Percentiles rank a stretch among this genome's conserved stretches.
Evolutionary conservation across 2,113 vertebrate species (phyloP).

Genomic region (Xyrauchen texanus): DNA sequence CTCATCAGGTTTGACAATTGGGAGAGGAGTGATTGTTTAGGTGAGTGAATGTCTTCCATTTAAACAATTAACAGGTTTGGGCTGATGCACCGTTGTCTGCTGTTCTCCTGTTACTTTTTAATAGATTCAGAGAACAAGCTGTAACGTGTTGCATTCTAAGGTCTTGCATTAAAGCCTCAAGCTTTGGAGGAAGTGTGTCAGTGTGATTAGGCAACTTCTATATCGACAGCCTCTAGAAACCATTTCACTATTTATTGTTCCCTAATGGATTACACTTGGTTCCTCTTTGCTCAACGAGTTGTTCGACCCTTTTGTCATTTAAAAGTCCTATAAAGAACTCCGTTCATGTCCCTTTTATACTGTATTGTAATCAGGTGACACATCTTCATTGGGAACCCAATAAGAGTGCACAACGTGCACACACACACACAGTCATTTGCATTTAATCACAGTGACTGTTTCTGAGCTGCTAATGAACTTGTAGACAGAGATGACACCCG

Average conservation of each 20-base stretch:
- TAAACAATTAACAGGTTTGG: no score
- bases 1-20: no score
- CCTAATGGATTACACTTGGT: not conserved
- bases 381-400: not conserved
- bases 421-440: conserved; percentile 33
- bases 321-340: not conserved
- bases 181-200: conserved; percentile 11
- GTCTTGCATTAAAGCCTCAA: not conserved
- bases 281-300: conserved; percentile 25
- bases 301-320: not conserved
- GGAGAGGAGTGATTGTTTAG: no score
- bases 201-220: conserved; percentile 14
- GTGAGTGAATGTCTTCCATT: not conserved
- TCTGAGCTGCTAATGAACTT: conserved; percentile 73
- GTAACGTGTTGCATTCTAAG: conserved; percentile 24
- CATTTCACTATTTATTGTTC: not conserved
- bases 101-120: not conserved
- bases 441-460: conserved; percentile 33
- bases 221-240: conserved; percentile 6
- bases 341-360: not conserved
- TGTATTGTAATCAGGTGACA: not conserved
- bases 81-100: not conserved
- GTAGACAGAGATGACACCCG: conserved; percentile 63
- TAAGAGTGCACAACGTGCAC: not conserved
- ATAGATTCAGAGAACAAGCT: not conserved